Evolutionary conservation across 2,888 invertebrate genomes (phyloP).

Genomic region (Drosophila monieri): DNA sequence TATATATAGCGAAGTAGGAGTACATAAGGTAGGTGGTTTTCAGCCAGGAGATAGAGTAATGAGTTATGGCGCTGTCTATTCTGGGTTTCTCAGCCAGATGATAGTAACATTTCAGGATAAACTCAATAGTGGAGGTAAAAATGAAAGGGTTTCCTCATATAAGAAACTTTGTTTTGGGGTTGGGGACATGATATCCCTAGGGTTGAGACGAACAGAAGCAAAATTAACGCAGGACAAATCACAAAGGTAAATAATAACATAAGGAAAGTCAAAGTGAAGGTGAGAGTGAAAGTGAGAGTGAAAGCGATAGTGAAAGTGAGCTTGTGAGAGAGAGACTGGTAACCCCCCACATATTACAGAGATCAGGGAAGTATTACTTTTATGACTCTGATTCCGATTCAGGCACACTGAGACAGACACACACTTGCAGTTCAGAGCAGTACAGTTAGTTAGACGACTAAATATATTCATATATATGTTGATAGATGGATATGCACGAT

Average conservation of each 20-base stretch:
- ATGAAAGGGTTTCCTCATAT: not conserved
- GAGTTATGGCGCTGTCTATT: constrained; percentile 14
- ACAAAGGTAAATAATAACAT: constrained; percentile 3
- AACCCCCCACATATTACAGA: not conserved
- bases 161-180: not conserved
- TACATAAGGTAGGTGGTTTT: constrained; percentile 27
- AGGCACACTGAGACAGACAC: constrained; percentile 49
- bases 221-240: not conserved
- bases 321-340: constrained; percentile 7
- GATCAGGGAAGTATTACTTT: not conserved
- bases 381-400: constrained; percentile 1
- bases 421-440: constrained; percentile 48
- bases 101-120: constrained; percentile 9
- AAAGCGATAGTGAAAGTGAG: constrained; percentile 24
- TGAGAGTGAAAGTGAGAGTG: constrained; percentile 18
- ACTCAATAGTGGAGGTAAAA: too few relatives aligned
- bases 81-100: constrained; percentile 13
- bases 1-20: constrained; percentile 29
- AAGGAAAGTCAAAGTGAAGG: constrained; percentile 29
- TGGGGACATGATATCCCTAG: constrained; percentile 25
- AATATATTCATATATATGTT: constrained; percentile 31
- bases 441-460: constrained; percentile 48
- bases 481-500: constrained; percentile 40
- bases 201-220: constrained; percentile 10
- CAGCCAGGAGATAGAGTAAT: constrained; percentile 28